phyloP scores from a whole-genome alignment of 1,140 invertebrate species.

The Rhagoletis pomonella region DNA sequence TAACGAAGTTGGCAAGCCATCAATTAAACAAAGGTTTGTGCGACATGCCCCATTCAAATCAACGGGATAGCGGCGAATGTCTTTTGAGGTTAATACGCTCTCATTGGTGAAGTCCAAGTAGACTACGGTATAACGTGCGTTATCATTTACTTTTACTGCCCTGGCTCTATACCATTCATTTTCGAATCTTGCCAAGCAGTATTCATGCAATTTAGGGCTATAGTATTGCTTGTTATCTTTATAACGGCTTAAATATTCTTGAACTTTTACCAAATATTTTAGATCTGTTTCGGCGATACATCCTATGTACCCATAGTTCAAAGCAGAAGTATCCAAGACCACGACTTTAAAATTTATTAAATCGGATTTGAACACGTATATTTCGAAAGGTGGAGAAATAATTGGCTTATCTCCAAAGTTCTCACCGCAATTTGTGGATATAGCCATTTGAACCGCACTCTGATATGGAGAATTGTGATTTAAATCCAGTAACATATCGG shows the following conservation, averaged over 20 bases:
- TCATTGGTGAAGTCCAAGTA: slow-evolving; percentile 37
- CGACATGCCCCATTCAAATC: slow-evolving; percentile 21
- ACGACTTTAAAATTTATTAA: neutral
- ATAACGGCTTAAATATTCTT: neutral
- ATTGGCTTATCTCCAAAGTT: neutral
- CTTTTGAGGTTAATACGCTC: neutral
- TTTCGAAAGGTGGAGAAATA: neutral
- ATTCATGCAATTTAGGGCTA: slow-evolving; percentile 11
- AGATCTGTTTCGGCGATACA: slow-evolving; percentile 13
- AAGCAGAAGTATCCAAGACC: neutral
- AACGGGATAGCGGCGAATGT: slow-evolving; percentile 20
- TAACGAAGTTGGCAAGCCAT: slow-evolving; percentile 2
- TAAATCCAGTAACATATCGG: neutral
- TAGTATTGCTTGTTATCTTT: neutral
- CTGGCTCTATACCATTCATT: slow-evolving; percentile 38
- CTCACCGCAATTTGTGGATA: neutral
- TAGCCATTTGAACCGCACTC: neutral
- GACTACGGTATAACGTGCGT: neutral
- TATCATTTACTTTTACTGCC: neutral
- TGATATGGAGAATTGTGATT: neutral
- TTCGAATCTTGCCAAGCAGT: slow-evolving; percentile 13
- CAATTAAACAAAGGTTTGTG: slow-evolving; percentile 22
- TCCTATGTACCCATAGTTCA: slow-evolving; percentile 16
- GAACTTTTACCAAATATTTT: neutral
- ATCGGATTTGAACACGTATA: neutral